These are phyloP conservation scores for Leptinotarsa undecemlineata DNA, from an alignment of 1,140 invertebrate genomes.

Conservation along the genomic window DNA sequence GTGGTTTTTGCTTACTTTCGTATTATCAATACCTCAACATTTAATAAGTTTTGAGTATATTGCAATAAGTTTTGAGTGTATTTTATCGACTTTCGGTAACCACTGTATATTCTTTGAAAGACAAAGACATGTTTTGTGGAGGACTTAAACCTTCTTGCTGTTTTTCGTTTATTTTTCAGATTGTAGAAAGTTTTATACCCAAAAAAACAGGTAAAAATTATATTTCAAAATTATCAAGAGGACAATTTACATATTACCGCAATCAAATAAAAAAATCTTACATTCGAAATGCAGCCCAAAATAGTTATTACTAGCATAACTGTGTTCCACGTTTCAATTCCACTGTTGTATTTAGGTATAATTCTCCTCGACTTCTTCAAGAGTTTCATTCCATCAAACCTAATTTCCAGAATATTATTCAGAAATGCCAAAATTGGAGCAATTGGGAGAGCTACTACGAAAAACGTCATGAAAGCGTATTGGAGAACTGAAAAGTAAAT, in stretches of 20 bases:
- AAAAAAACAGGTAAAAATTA: too few species aligned
- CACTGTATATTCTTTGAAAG: too few species aligned
- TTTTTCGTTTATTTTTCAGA: too few species aligned
- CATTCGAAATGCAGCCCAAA: conserved; percentile 42
- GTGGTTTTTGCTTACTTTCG: too few species aligned
- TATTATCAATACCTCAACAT: too few species aligned
- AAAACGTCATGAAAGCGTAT: conserved; percentile 84
- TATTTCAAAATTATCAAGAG: too few species aligned
- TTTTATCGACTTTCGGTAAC: too few species aligned
- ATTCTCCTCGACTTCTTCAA: conserved; percentile 70
- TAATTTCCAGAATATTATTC: conserved; percentile 80
- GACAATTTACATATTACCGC: not conserved
- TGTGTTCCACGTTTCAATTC: conserved; percentile 73
- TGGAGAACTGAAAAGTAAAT: conserved; percentile 54
- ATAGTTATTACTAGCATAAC: conserved; percentile 39
- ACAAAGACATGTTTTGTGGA: too few species aligned
- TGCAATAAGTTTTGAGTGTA: too few species aligned
- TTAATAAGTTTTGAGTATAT: too few species aligned
- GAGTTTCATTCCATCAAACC: conserved; percentile 78
- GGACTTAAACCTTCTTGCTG: too few species aligned
- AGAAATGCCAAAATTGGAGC: conserved; percentile 78
- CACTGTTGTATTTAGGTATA: conserved; percentile 68
- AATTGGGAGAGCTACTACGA: conserved; percentile 80
- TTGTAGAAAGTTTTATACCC: too few species aligned
- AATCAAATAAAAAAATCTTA: conserved; percentile 24